Conservation (phyloP, 2,888 invertebrate genomes). For the Brachyopa scutellaris region DNA sequence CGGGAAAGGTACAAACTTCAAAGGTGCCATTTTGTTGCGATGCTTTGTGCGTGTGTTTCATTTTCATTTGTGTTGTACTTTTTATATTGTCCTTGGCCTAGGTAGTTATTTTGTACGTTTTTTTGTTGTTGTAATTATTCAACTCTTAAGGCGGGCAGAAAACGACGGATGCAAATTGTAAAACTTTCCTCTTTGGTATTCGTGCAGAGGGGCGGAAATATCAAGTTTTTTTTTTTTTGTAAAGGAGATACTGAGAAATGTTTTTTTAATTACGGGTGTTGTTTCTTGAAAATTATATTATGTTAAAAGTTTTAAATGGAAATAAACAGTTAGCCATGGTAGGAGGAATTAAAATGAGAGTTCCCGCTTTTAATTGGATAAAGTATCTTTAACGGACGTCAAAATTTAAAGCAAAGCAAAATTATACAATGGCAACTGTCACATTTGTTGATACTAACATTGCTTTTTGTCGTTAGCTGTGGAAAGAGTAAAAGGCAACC, state of each 20-base stretch:
- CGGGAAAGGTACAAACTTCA: conserved; percentile 3
- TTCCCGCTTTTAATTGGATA: too few relatives aligned
- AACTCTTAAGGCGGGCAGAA: not conserved
- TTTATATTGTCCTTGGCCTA: conserved; percentile 14
- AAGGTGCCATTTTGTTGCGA: not conserved
- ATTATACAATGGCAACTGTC: too few relatives aligned
- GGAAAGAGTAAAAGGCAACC: too few relatives aligned
- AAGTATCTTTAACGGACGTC: too few relatives aligned
- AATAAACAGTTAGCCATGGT: too few relatives aligned
- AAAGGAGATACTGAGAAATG: not conserved
- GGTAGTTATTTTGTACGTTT: too few relatives aligned
- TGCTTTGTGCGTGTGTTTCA: not conserved
- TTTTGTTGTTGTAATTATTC: not conserved
- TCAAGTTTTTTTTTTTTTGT: not conserved
- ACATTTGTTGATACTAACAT: too few relatives aligned
- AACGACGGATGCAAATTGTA: conserved; percentile 16
- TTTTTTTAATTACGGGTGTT: not conserved
- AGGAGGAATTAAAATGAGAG: too few relatives aligned
- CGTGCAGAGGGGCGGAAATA: not conserved
- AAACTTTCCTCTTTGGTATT: not conserved
- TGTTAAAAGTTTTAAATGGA: not conserved
- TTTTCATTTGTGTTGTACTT: not conserved
- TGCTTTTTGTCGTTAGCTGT: too few relatives aligned
- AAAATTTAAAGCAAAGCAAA: too few relatives aligned
- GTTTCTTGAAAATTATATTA: not conserved